These are phyloP conservation scores for Sesamia inferens DNA, from an alignment of 2,888 invertebrate genomes.

Conservation along the genomic window DNA sequence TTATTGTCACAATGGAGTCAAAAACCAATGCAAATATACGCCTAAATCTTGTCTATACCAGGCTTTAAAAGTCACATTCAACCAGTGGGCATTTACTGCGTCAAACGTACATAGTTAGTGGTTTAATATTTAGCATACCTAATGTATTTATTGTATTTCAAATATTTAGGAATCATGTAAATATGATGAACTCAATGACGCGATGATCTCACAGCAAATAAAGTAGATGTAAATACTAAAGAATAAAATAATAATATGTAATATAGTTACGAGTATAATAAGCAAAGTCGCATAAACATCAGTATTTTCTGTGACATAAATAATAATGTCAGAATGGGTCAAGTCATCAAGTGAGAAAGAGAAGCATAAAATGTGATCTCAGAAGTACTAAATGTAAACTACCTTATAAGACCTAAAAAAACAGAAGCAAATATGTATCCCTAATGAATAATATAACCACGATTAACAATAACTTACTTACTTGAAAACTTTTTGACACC, in stretches of 20 bases:
- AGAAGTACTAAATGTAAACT: slow-evolving; percentile 15
- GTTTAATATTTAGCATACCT: slow-evolving; percentile 14
- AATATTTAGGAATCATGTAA: slow-evolving; percentile 46
- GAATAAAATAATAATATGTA: slow-evolving; percentile 13
- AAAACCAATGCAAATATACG: neutral
- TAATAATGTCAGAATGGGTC: slow-evolving; percentile 4
- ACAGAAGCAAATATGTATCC: neutral
- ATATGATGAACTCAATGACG: slow-evolving; percentile 53
- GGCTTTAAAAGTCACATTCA: slow-evolving; percentile 32
- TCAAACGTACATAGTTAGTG: slow-evolving; percentile 45
- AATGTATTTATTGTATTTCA: slow-evolving; percentile 13
- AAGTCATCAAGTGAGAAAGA: slow-evolving; percentile 10
- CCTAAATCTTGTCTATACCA: slow-evolving; percentile 2
- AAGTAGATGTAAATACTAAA: slow-evolving; percentile 50
- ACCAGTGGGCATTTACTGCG: slow-evolving; percentile 50
- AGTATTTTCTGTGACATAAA: neutral
- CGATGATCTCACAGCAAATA: slow-evolving; percentile 59
- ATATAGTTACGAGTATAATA: slow-evolving; percentile 6
- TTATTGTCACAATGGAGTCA: slow-evolving; percentile 7
- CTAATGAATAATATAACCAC: slow-evolving; percentile 6
- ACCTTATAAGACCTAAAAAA: slow-evolving; percentile 13
- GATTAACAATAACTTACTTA: slow-evolving; percentile 9
- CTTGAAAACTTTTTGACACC: slow-evolving; percentile 30
- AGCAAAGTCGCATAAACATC: slow-evolving; percentile 3
- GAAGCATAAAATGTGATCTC: slow-evolving; percentile 46